A percentile compares a stretch with the other conserved stretches of the same genome.
Conservation (phyloP, 53 echinoderm and acorn worm species). For the Crossaster papposus region DNA sequence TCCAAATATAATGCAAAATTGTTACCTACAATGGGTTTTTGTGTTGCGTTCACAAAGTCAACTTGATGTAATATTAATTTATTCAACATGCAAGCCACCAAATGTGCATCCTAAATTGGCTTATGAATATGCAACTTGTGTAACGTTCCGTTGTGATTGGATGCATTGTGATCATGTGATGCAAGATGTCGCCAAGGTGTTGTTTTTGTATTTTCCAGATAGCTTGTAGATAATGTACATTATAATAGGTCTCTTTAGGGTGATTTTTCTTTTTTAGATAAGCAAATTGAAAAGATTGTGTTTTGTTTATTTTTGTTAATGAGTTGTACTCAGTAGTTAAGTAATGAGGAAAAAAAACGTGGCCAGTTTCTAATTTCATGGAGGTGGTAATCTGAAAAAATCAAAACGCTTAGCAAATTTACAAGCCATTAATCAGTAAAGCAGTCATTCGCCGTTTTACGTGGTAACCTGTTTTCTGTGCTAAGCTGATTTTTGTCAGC, state of each 20-base stretch:
- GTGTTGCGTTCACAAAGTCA: not conserved
- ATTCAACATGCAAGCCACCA: constrained; percentile 57
- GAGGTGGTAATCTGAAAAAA: too few species aligned
- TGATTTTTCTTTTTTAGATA: constrained; percentile 22
- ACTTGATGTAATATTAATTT: constrained; percentile 29
- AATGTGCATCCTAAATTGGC: constrained; percentile 42
- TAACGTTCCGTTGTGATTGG: constrained; percentile 50
- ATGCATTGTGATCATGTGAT: constrained; percentile 57
- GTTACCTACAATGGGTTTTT: not conserved
- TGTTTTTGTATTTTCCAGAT: constrained; percentile 45
- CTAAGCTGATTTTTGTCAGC: too few species aligned
- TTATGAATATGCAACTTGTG: constrained; percentile 57
- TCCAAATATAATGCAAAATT: constrained; percentile 1
- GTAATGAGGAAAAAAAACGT: constrained; percentile 1
- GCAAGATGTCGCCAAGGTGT: constrained; percentile 24
- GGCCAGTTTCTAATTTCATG: too few species aligned
- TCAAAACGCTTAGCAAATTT: not conserved
- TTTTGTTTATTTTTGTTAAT: constrained; percentile 15
- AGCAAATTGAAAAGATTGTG: constrained; percentile 21
- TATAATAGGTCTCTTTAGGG: constrained; percentile 23
- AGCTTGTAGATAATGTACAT: constrained; percentile 60
- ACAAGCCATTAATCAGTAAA: too few species aligned
- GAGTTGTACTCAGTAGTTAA: not conserved
- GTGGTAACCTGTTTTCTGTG: too few species aligned
- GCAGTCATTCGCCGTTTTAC: too few species aligned